Conservation (phyloP, 2,888 invertebrate species). For the Margaritifera margaritifera region DNA sequence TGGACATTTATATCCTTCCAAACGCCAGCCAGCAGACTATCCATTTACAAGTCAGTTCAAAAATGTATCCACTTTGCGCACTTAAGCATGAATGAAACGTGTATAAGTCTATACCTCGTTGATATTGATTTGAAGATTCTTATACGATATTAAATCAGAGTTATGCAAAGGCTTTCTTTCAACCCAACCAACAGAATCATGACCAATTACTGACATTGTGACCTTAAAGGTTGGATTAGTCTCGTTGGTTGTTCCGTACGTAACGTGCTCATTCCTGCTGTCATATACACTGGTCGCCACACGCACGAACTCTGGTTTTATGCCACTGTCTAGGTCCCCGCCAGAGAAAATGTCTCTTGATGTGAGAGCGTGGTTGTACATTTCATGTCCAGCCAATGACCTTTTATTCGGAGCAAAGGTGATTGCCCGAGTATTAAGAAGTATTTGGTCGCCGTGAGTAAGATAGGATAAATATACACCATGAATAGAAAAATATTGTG, state of each 20-base stretch:
- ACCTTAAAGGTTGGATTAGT: conserved; percentile 44
- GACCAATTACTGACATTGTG: conserved; percentile 32
- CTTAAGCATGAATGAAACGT: too few species aligned
- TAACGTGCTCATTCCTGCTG: conserved; percentile 27
- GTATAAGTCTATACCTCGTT: too few species aligned
- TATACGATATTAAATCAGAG: conserved; percentile 45
- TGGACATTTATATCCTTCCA: too few species aligned
- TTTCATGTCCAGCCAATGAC: conserved; percentile 44
- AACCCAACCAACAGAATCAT: conserved; percentile 41
- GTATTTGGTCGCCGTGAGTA: conserved; percentile 48
- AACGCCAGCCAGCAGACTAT: too few species aligned
- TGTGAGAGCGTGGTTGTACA: conserved; percentile 39
- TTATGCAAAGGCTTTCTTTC: conserved; percentile 40
- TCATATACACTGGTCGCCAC: conserved; percentile 52
- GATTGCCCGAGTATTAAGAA: conserved; percentile 32
- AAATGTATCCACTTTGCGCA: too few species aligned
- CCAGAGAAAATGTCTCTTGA: conserved; percentile 47
- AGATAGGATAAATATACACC: conserved; percentile 45
- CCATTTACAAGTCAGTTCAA: too few species aligned
- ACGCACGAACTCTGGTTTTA: conserved; percentile 47
- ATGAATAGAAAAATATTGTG: conserved; percentile 31
- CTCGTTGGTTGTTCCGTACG: conserved; percentile 45
- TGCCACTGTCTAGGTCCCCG: conserved; percentile 4
- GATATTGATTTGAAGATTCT: conserved; percentile 40
- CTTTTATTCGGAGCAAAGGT: conserved; percentile 36